Conservation (phyloP, 2,888 invertebrate species). For the Chaetogeoica ovagalla region DNA sequence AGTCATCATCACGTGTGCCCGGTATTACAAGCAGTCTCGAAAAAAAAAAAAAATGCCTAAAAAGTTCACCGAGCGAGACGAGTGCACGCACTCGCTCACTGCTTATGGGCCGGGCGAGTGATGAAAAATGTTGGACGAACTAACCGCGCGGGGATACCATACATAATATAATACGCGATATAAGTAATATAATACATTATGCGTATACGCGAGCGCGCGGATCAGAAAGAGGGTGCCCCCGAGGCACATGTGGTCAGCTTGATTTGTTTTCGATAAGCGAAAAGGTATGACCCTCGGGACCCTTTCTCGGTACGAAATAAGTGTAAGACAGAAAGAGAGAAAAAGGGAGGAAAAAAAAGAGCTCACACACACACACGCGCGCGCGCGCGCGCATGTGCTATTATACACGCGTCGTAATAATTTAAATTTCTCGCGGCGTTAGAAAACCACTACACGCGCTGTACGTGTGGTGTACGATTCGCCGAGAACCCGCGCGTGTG, state of each 20-base stretch:
- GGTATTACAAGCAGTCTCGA: too few relatives aligned
- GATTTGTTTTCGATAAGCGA: conserved; percentile 58
- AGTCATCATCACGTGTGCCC: too few relatives aligned
- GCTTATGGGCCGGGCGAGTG: too few relatives aligned
- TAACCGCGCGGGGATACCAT: conserved; percentile 12
- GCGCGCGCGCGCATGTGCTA: too few relatives aligned
- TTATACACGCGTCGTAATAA: conserved; percentile 42
- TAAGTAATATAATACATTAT: conserved; percentile 37
- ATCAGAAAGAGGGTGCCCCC: conserved; percentile 43
- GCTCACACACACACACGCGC: conserved; percentile 34
- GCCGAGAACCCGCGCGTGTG: not conserved
- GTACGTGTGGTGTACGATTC: too few relatives aligned
- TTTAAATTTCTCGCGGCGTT: conserved; percentile 41
- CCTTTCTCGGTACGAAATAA: conserved; percentile 46
- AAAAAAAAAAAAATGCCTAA: too few relatives aligned
- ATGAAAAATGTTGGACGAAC: conserved; percentile 44
- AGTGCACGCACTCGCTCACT: too few relatives aligned
- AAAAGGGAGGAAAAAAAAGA: not conserved
- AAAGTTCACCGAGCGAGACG: too few relatives aligned
- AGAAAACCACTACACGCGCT: not conserved
- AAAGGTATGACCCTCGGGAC: conserved; percentile 55
- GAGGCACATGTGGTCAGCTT: conserved; percentile 56
- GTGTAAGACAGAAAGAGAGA: too few relatives aligned
- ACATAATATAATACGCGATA: not conserved
- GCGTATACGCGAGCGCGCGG: conserved; percentile 18